phyloP scores from a whole-genome alignment of 2,888 invertebrate species.

The Agrochola litura region DNA sequence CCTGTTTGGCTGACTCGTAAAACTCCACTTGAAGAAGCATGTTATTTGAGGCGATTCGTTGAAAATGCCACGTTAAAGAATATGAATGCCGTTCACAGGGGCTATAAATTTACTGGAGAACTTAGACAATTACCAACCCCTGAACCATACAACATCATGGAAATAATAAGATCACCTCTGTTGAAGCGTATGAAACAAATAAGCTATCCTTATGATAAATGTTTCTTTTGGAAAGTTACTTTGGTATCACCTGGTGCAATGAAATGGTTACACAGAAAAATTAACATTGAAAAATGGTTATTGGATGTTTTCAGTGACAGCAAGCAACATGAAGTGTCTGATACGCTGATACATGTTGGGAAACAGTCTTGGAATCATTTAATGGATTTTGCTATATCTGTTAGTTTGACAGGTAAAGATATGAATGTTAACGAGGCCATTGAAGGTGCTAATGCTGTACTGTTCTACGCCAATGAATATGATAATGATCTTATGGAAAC shows the following conservation, averaged over 20 bases:
- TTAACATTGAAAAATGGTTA: slow-evolving; percentile 87
- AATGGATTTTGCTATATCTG: slow-evolving; percentile 87
- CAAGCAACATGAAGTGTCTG: slow-evolving; percentile 77
- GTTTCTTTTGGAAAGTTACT: slow-evolving; percentile 91
- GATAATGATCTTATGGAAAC: slow-evolving; percentile 72
- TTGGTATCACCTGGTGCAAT: slow-evolving; percentile 89
- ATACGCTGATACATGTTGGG: slow-evolving; percentile 81
- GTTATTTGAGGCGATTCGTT: slow-evolving; percentile 74
- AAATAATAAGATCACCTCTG: slow-evolving; percentile 84
- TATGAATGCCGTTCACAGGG: slow-evolving; percentile 85
- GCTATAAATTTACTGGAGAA: slow-evolving; percentile 84
- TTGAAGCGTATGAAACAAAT: slow-evolving; percentile 88
- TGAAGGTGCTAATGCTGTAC: slow-evolving; percentile 84
- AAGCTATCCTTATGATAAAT: slow-evolving; percentile 83
- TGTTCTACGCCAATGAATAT: slow-evolving; percentile 81
- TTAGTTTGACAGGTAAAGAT: slow-evolving; percentile 78
- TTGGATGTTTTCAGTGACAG: slow-evolving; percentile 85
- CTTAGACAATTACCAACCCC: slow-evolving; percentile 77
- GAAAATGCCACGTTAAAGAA: slow-evolving; percentile 80
- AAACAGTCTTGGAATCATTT: slow-evolving; percentile 87
- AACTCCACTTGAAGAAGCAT: slow-evolving; percentile 82
- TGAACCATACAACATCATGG: slow-evolving; percentile 84
- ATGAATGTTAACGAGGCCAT: slow-evolving; percentile 77
- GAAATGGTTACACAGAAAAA: slow-evolving; percentile 83
- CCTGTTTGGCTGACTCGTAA: slow-evolving; percentile 85